Evolutionary conservation across 2,113 vertebrate genomes (phyloP), one percentile per base, ranked within the genome.

Genomic region (Istiophorus platypterus): DNA sequence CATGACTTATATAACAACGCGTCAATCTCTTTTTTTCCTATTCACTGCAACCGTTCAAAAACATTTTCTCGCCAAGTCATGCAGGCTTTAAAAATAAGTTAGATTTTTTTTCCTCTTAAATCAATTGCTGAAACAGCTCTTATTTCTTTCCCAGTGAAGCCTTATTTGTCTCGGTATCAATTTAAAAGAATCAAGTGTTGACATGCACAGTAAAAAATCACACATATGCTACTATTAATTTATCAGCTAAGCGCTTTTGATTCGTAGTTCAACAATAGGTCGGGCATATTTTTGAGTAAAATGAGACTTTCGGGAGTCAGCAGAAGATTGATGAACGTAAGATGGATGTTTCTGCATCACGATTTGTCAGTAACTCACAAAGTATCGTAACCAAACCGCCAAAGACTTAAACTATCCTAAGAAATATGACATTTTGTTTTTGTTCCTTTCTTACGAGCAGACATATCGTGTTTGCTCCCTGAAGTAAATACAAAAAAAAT

Each of bases 391-490:
- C 18, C 20, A 20, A 41, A 80, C 59, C 31, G 31, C 5, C 78
- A 82, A 66, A 52, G 39, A 72, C 41, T 71, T 47, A 39, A 74
- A 72, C 22, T 34, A 7, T 59, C 37, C 52, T 42, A 20, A 57
- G 54, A 57, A 56, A 54, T 12, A 47, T 64, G 76, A 84, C 84
- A 72, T 72, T 80, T 70, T 84, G 54, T 84, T 86, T 84, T 76
- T 2, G 1, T 5, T 37, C 29, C 76, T 72, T 1, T 75, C 56
- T 57, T 62, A 56, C 67, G 26, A 20, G 62, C 47, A 74, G 41
- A 72, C 29, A 66, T 1, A 51, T 12, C 1, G 4, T 37, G 11
- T 76, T 67, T 72, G 9, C 22, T 26, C 3, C 14, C 54, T 39
- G 4, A 49, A 72, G 61, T 66, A 76, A 77, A 76, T 42, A 64